These are phyloP conservation scores for Drosophila auraria DNA, from an alignment of 1,140 invertebrate species.

Conservation along the genomic window DNA sequence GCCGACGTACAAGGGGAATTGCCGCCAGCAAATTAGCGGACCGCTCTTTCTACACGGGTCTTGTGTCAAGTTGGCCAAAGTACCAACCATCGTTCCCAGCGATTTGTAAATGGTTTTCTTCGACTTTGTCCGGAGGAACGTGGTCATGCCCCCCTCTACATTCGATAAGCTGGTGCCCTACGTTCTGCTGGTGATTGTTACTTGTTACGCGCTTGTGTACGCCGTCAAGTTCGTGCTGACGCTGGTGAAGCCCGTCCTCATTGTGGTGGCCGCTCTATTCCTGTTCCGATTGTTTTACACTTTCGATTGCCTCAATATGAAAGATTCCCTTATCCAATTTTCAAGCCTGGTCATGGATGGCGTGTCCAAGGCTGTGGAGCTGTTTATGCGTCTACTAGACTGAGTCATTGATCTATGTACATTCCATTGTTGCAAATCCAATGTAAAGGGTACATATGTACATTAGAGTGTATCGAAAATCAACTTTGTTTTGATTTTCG, in stretches of 20 bases:
- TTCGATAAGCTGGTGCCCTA: conserved; percentile 57
- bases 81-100: no score
- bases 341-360: background rate
- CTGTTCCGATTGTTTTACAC: conserved; percentile 27
- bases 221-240: conserved; percentile 36
- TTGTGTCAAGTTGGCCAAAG: no score
- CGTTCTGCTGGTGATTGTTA: conserved; percentile 39
- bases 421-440: conserved; percentile 12
- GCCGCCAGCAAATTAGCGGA: no score
- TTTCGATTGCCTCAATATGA: conserved; percentile 8
- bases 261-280: conserved; percentile 28
- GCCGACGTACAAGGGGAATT: no score
- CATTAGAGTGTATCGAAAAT: no score
- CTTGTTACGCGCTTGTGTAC: conserved; percentile 44
- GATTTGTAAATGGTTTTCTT: no score
- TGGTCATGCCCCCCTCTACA: conserved; percentile 47
- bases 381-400: background rate
- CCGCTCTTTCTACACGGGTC: no score
- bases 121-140: conserved; percentile 57
- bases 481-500: no score
- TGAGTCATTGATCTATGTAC: background rate
- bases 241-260: conserved; percentile 50
- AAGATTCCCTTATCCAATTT: conserved; percentile 10
- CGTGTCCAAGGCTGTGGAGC: conserved; percentile 4
- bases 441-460: background rate